phyloP scores from a whole-genome alignment of 2,888 invertebrate species.

The Harpalus rubripes region DNA sequence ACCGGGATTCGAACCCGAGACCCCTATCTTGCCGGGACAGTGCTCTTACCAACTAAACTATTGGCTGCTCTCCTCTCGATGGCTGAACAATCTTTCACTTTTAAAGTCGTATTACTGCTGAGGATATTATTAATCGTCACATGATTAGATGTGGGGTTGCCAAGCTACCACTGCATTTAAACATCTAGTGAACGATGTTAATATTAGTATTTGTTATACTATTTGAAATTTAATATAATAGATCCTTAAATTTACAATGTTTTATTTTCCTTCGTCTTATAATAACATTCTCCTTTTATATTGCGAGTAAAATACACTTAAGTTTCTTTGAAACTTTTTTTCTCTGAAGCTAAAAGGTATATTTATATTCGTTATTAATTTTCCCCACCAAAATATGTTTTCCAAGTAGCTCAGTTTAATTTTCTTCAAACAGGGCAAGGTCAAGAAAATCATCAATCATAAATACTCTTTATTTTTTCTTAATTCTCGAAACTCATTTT shows the following conservation, averaged over 20 bases:
- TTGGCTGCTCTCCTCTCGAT: no score
- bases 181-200: no score
- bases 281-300: background rate
- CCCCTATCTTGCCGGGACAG: no score
- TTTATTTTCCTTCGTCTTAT: background rate
- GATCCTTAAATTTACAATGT: background rate
- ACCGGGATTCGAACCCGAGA: no score
- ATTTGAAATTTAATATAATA: no score
- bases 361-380: conserved; percentile 27
- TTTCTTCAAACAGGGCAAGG: background rate
- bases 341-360: background rate
- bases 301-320: background rate
- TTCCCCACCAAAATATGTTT: conserved; percentile 19
- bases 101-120: no score
- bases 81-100: no score
- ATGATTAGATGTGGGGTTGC: no score
- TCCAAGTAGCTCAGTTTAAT: conserved; percentile 34
- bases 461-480: conserved; percentile 28
- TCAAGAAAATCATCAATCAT: conserved; percentile 29
- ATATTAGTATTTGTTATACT: no score
- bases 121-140: no score
- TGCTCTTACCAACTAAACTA: no score
- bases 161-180: no score
- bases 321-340: background rate
- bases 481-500: conserved; percentile 46